Conservation (phyloP, 64 coral and sea anemone species). For the Pocillopora damicornis region DNA sequence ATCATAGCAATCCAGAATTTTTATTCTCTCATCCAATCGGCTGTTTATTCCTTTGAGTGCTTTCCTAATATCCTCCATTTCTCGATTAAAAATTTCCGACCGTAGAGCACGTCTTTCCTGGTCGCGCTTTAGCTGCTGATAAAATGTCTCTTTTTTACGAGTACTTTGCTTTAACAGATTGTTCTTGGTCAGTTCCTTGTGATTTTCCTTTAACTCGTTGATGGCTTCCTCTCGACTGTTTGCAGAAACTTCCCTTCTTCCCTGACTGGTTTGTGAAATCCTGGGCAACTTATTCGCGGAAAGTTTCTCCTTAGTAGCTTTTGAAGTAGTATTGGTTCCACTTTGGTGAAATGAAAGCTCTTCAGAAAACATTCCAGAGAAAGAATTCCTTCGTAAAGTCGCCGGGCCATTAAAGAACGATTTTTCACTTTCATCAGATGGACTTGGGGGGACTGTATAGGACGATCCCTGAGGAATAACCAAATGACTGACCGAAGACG, state of each 20-base stretch:
- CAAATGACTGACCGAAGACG: background rate
- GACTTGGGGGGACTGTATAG: constrained; percentile 27
- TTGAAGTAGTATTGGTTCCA: background rate
- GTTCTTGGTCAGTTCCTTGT: background rate
- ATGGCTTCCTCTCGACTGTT: constrained; percentile 9
- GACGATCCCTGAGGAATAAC: background rate
- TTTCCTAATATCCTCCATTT: constrained; percentile 43
- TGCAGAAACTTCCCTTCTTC: background rate
- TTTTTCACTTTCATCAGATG: background rate
- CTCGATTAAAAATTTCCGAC: constrained; percentile 1
- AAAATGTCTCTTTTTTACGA: background rate
- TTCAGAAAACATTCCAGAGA: background rate
- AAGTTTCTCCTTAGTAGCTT: background rate
- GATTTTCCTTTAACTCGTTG: background rate
- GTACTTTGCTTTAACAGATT: background rate
- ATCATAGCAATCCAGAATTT: background rate
- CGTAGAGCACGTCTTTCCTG: constrained; percentile 9
- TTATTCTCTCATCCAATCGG: constrained; percentile 47
- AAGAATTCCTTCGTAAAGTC: background rate
- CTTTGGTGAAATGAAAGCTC: background rate
- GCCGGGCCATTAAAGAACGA: background rate
- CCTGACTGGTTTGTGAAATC: background rate
- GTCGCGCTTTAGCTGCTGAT: constrained; percentile 18
- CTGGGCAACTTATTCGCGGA: background rate
- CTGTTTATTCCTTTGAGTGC: constrained; percentile 32